phyloP scores from a whole-genome alignment of 2,888 invertebrate genomes.

The Liposcelis brunnea region DNA sequence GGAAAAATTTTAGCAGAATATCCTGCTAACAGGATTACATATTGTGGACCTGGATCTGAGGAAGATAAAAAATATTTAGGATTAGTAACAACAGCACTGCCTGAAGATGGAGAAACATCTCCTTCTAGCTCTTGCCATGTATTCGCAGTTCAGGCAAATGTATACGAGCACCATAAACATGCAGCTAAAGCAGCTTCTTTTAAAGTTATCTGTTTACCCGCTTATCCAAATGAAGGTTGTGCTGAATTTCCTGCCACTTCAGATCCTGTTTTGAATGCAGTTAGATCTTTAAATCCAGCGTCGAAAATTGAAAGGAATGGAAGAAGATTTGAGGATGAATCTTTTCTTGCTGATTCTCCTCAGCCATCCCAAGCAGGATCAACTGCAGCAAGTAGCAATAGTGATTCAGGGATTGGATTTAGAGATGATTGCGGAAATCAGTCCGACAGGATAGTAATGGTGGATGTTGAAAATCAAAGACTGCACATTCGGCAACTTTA shows the following conservation, averaged over 20 bases:
- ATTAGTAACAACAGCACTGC: conserved; percentile 59
- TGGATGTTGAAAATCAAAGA: conserved; percentile 39
- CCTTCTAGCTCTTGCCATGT: conserved; percentile 86
- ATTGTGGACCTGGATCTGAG: conserved; percentile 78
- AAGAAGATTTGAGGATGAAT: conserved; percentile 29
- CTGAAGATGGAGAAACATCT: conserved; percentile 30
- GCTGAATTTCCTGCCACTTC: conserved; percentile 82
- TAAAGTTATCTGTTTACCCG: conserved; percentile 67
- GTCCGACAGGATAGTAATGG: conserved; percentile 60
- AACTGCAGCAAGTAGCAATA: conserved; percentile 74
- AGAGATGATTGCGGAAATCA: conserved; percentile 74
- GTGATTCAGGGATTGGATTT: conserved; percentile 90
- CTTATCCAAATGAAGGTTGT: conserved; percentile 60
- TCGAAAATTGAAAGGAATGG: neutral
- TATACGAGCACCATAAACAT: conserved; percentile 68
- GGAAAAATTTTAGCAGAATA: conserved; percentile 73
- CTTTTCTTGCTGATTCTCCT: conserved; percentile 52
- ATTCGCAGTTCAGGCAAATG: conserved; percentile 79
- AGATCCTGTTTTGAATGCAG: conserved; percentile 37
- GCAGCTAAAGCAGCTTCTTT: conserved; percentile 64
- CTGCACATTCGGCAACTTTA: conserved; percentile 20
- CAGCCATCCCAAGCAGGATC: conserved; percentile 71
- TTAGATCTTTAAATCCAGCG: conserved; percentile 33
- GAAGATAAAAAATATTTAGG: conserved; percentile 87
- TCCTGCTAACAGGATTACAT: conserved; percentile 68